A percentile compares a stretch with the other conserved stretches of the same genome.
Conservation (phyloP, 2,113 vertebrate genomes). For the Calonectris borealis region DNA sequence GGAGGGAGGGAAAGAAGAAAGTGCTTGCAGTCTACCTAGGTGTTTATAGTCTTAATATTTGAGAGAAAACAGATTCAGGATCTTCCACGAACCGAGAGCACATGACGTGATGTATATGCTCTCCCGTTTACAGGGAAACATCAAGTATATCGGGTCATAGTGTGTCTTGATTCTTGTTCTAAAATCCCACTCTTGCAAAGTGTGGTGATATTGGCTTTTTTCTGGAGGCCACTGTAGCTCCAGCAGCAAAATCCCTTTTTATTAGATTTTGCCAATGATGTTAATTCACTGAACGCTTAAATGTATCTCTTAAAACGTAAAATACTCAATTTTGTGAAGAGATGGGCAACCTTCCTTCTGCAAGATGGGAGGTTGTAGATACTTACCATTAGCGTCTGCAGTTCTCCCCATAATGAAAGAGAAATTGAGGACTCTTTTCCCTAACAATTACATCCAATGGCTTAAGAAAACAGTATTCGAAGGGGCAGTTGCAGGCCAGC, state of each 20-base stretch:
- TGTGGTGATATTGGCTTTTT: background rate
- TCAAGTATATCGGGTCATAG: background rate
- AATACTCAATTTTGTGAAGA: background rate
- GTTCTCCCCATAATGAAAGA: background rate
- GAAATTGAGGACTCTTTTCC: background rate
- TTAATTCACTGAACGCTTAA: background rate
- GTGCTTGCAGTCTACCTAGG: background rate
- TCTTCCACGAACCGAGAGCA: slow-evolving; percentile 66
- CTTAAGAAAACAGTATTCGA: background rate
- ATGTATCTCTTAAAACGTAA: background rate
- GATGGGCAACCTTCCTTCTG: background rate
- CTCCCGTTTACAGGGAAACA: background rate
- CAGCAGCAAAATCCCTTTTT: background rate
- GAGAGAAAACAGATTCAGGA: slow-evolving; percentile 71
- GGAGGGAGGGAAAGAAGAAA: background rate
- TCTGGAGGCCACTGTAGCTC: background rate
- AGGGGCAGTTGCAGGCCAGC: background rate
- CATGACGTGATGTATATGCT: background rate
- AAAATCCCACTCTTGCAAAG: background rate
- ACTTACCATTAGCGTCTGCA: background rate
- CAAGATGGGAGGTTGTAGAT: background rate
- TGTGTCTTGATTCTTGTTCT: background rate
- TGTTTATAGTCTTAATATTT: background rate
- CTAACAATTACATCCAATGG: background rate
- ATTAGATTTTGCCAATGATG: background rate